phyloP scores from a whole-genome alignment of 2,888 invertebrate genomes.

The Stenolophus ochropezus region DNA sequence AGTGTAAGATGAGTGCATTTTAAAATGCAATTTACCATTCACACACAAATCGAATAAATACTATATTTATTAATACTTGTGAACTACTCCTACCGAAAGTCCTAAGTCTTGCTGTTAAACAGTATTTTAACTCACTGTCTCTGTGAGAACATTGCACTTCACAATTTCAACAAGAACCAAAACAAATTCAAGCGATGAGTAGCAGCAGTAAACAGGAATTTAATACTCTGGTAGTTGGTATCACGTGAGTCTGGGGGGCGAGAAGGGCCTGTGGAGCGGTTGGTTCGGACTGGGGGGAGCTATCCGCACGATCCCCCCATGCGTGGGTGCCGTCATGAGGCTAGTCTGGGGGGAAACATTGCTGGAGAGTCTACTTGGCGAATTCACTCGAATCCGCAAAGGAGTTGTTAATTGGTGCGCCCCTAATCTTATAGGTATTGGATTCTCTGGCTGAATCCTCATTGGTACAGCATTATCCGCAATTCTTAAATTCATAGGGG shows the following conservation, averaged over 20 bases:
- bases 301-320: conserved; percentile 71
- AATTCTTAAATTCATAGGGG: conserved; percentile 71
- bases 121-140: conserved; percentile 39
- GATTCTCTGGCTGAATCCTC: conserved; percentile 67
- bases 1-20: no score
- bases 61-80: conserved; percentile 42
- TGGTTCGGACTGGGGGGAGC: conserved; percentile 70
- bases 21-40: conserved; percentile 53
- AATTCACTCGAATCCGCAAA: conserved; percentile 70
- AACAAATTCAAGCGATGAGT: conserved; percentile 19
- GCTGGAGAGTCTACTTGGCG: conserved; percentile 66
- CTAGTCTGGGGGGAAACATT: conserved; percentile 60
- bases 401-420: conserved; percentile 68
- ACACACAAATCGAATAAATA: conserved; percentile 60
- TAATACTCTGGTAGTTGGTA: conserved; percentile 65
- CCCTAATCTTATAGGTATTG: conserved; percentile 69
- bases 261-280: conserved; percentile 72
- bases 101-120: conserved; percentile 39
- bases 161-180: conserved; percentile 43
- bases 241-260: conserved; percentile 73
- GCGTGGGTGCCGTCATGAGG: conserved; percentile 60
- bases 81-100: conserved; percentile 19
- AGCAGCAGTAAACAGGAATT: conserved; percentile 31
- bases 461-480: conserved; percentile 65
- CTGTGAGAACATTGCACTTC: conserved; percentile 53